A percentile compares a stretch with the other conserved stretches of the same genome.
Conservation (phyloP, 2,113 vertebrate species). For the Sterrhoptilus dennistouni region DNA sequence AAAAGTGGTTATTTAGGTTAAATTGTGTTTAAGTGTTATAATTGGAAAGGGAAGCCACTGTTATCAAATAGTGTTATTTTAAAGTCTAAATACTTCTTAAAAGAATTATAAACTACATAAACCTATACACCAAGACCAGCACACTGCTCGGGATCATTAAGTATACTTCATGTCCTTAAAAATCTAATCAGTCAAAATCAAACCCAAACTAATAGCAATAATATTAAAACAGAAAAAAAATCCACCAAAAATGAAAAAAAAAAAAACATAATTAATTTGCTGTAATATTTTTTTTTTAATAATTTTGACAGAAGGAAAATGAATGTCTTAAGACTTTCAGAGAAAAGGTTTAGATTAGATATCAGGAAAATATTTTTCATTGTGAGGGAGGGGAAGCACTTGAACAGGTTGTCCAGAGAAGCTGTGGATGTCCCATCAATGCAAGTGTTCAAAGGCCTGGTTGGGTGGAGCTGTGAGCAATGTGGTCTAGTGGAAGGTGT, state of each 20-base stretch:
- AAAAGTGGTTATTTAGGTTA: background rate
- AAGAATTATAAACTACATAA: background rate
- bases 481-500: background rate
- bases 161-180: background rate
- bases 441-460: background rate
- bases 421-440: background rate
- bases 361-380: background rate
- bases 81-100: background rate
- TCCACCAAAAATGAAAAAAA: background rate
- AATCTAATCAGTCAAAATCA: background rate
- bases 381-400: background rate
- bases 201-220: background rate
- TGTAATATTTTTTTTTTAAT: background rate
- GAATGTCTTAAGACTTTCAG: background rate
- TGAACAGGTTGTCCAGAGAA: background rate
- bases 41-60: background rate
- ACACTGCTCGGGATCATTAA: background rate
- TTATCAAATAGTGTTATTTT: background rate
- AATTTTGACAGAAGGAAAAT: background rate
- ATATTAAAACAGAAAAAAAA: background rate
- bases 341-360: background rate
- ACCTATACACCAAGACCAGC: background rate
- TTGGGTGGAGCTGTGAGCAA: background rate
- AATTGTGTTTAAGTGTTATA: background rate
- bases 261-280: accelerated